phyloP scores from a whole-genome alignment of 2,797 vertebrate species.

The Ceyx erithaca region DNA sequence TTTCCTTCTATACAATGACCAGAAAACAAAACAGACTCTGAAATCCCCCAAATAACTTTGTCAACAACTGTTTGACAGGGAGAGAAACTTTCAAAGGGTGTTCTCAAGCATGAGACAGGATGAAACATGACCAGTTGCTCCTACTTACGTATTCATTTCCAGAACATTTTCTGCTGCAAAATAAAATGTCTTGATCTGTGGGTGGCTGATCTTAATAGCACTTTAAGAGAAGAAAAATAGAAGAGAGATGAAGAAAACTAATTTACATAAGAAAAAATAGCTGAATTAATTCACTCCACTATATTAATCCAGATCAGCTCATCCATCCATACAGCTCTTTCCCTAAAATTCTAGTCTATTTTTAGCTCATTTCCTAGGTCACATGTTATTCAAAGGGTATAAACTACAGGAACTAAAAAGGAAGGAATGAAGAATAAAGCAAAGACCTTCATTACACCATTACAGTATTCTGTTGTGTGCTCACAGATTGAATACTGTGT shows the following conservation, averaged over 20 bases:
- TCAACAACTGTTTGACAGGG: neutral
- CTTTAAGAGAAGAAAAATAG: conserved; percentile 73
- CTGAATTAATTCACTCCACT: neutral
- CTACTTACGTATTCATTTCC: conserved; percentile 94
- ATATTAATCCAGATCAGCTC: neutral
- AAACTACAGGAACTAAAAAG: neutral
- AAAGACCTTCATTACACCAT: neutral
- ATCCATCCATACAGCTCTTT: neutral
- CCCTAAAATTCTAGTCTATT: neutral
- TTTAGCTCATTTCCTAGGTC: neutral
- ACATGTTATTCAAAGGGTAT: neutral
- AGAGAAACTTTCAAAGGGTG: conserved; percentile 20
- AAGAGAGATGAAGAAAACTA: neutral
- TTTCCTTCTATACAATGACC: neutral
- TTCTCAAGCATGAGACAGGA: neutral
- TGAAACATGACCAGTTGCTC: neutral
- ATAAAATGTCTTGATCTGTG: conserved; percentile 95
- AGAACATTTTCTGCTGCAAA: conserved; percentile 94
- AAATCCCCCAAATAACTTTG: neutral
- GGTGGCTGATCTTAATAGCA: conserved; percentile 95
- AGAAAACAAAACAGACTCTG: neutral
- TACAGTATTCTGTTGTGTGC: neutral
- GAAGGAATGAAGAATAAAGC: neutral
- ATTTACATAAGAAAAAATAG: neutral
- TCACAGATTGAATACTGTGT: neutral